These are phyloP conservation scores for Pristionchus japonicus DNA, from an alignment of 2,888 invertebrate genomes.

Conservation along the genomic window DNA sequence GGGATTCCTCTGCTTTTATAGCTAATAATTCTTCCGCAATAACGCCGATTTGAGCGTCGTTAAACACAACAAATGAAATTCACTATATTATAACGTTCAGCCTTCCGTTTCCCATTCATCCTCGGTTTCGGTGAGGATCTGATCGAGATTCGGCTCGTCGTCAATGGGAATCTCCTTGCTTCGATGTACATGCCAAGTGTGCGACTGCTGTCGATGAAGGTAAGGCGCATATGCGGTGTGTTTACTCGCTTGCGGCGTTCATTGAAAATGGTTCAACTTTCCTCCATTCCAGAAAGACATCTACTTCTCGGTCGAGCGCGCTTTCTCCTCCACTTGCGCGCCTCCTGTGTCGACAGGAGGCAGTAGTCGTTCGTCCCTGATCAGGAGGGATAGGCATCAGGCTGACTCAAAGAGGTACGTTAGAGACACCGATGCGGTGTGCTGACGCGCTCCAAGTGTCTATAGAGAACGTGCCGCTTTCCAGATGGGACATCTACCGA, in stretches of 20 bases:
- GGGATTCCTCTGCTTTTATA: too few relatives aligned
- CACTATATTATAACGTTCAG: too few relatives aligned
- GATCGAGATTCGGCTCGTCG: conserved; percentile 89
- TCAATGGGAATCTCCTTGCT: conserved; percentile 90
- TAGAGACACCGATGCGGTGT: too few relatives aligned
- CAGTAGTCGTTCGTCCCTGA: conserved; percentile 48
- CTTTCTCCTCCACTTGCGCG: conserved; percentile 50
- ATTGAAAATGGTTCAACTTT: too few relatives aligned
- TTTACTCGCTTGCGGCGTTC: not conserved
- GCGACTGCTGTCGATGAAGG: conserved; percentile 84
- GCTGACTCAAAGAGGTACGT: conserved; percentile 51
- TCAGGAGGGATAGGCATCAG: conserved; percentile 48
- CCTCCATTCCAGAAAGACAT: conserved; percentile 54
- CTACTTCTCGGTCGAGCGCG: conserved; percentile 55
- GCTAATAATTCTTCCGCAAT: too few relatives aligned
- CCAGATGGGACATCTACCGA: conserved; percentile 55
- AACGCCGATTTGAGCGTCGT: too few relatives aligned
- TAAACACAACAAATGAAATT: too few relatives aligned
- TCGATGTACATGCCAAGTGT: conserved; percentile 90
- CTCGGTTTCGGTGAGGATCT: conserved; percentile 90
- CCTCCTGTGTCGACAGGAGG: not conserved
- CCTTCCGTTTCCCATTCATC: conserved; percentile 91
- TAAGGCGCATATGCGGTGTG: too few relatives aligned
- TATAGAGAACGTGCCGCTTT: not conserved
- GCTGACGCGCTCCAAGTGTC: too few relatives aligned